Conservation (phyloP, 53 echinoderm and acorn worm species). For the Stichopus horrens region DNA sequence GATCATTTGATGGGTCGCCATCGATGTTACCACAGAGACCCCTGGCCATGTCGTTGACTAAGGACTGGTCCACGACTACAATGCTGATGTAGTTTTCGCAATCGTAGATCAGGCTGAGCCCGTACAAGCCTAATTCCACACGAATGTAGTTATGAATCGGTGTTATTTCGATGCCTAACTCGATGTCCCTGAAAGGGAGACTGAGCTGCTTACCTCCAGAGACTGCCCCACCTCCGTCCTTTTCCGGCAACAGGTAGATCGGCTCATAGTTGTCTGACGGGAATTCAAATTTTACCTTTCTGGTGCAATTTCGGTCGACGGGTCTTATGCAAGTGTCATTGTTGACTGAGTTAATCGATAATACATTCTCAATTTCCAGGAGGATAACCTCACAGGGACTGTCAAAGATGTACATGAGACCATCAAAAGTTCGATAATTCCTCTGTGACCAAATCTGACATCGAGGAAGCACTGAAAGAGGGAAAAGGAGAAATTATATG, state of each 20-base stretch:
- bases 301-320: not conserved
- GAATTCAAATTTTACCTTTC: conserved; percentile 27
- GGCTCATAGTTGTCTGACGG: not conserved
- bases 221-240: not conserved
- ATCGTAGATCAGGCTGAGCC: conserved; percentile 9
- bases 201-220: not conserved
- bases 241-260: conserved; percentile 12
- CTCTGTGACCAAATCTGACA: conserved; percentile 37
- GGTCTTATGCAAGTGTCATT: conserved; percentile 5
- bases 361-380: not conserved
- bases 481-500: too few relatives aligned
- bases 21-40: conserved; percentile 34
- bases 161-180: conserved; percentile 3
- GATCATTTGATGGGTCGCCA: not conserved
- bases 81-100: conserved; percentile 18
- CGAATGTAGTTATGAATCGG: conserved; percentile 18
- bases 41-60: not conserved
- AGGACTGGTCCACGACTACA: not conserved
- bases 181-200: not conserved
- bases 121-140: not conserved
- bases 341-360: conserved; percentile 16
- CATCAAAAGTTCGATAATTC: conserved; percentile 35
- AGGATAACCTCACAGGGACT: conserved; percentile 4
- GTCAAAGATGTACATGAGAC: conserved; percentile 7
- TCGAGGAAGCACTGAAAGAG: not conserved